Percentiles rank a stretch among this genome's conserved stretches.
Conservation (phyloP, 2,888 invertebrate species). For the Eupithecia subumbrata region DNA sequence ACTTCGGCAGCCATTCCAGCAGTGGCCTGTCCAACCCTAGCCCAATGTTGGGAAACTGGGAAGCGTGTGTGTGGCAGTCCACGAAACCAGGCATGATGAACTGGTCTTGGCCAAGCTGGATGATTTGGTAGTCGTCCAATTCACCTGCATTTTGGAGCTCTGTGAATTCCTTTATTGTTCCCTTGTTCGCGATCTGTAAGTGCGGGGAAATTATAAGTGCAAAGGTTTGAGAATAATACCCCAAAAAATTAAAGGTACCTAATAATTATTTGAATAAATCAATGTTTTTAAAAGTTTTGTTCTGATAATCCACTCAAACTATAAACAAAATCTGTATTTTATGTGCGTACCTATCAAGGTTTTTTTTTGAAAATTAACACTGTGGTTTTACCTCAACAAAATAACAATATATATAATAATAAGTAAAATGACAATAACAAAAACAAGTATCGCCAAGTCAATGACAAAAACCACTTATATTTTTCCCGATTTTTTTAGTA, state of each 20-base stretch:
- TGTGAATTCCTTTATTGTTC: slow-evolving; percentile 56
- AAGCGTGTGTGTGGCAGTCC: slow-evolving; percentile 95
- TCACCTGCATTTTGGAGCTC: slow-evolving; percentile 45
- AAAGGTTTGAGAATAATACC: neutral
- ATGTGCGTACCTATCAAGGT: no score
- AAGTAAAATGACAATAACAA: neutral
- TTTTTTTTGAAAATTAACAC: no score
- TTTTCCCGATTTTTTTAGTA: neutral
- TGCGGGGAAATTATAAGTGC: no score
- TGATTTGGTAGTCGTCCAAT: slow-evolving; percentile 53
- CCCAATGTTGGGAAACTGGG: slow-evolving; percentile 94
- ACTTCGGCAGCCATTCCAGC: slow-evolving; percentile 92
- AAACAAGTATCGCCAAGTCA: neutral
- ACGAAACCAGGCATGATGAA: slow-evolving; percentile 94
- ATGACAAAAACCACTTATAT: no score
- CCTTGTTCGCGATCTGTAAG: slow-evolving; percentile 61
- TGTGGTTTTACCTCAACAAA: neutral
- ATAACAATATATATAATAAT: no score
- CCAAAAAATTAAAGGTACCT: no score
- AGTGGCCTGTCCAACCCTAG: slow-evolving; percentile 91
- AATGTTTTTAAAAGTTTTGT: no score
- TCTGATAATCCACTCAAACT: no score
- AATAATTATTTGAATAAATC: no score
- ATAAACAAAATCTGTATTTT: no score
- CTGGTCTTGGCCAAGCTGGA: slow-evolving; percentile 72